Base-by-base conservation (phyloP, 2,888 invertebrate genomes). In the Octonoba sinensis region DNA sequence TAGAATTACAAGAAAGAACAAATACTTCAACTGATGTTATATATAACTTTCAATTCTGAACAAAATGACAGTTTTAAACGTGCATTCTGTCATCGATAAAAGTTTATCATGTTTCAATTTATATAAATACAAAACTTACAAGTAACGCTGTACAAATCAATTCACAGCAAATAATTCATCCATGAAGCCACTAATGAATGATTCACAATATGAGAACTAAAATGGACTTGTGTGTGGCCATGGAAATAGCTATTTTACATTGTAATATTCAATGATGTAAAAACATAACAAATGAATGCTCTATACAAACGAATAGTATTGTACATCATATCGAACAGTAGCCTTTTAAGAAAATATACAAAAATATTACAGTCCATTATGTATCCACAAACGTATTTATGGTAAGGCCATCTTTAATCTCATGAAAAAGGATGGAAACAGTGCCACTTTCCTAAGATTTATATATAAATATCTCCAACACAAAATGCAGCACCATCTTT, bases 301-400 rank as follows among this genome's bases (percentile, higher is more conserved):
- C 73, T 81, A 81, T 81, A 81, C 73, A 81, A 79, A 79, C 78
- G 72, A 79, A 73, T 66, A 77, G 44, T 66, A 47, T 73, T 69
- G 56, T 49, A 69, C 62, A 73, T 54, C 79, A 69, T 67, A 64
- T 72, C 51, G 62, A 73, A 56, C 22, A 59, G 46, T 59, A 73
- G 67, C 62, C 46, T 72, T 71, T 79, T 74, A 71, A 70, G 74
- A 82, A 82, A 82, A 75, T 64, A 82, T 82, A 82, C 75, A 82
- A 82, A 82, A 82, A 82, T 82, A 82, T 75, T 81, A 81, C 74
- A 82, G 75, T 82, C 71, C 59, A 59, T 82, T 70, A 69, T 74
- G 73, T 81, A 66, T 71, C 75, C 74, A 82, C 82, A 82, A 82
- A 82, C 82, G 82, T 82, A 82, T 81, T 69, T 65, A 57, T 54